Evolutionary conservation across 2,888 invertebrate species (phyloP).

Genomic region (Aethes cnicana): DNA sequence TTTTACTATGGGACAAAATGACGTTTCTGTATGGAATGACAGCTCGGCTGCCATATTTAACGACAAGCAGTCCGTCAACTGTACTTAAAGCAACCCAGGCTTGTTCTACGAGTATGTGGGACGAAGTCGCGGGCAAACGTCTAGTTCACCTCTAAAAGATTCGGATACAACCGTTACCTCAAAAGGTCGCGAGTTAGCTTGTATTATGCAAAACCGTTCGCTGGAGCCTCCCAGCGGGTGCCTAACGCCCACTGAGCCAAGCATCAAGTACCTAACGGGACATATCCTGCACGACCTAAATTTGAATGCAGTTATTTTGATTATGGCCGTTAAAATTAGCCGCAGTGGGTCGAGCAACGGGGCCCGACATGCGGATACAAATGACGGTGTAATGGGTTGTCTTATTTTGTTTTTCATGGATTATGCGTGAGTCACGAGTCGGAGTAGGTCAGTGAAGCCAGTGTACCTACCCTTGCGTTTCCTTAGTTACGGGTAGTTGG

Average conservation of each 20-base stretch:
- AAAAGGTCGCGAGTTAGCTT: neutral
- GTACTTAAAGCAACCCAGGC: too few relatives aligned
- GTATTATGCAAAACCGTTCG: slow-evolving; percentile 8
- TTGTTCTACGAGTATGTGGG: too few relatives aligned
- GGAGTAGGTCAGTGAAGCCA: too few relatives aligned
- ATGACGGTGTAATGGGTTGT: slow-evolving; percentile 6
- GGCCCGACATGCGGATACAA: slow-evolving; percentile 11
- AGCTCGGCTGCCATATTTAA: too few relatives aligned
- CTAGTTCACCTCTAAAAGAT: too few relatives aligned
- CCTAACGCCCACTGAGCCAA: slow-evolving; percentile 32
- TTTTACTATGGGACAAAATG: too few relatives aligned
- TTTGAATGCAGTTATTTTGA: slow-evolving; percentile 33
- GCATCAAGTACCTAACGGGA: slow-evolving; percentile 34
- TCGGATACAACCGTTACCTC: too few relatives aligned
- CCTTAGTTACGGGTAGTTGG: too few relatives aligned
- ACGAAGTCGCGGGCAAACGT: too few relatives aligned
- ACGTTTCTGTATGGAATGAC: too few relatives aligned
- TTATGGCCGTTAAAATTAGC: slow-evolving; percentile 32
- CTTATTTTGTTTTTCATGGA: slow-evolving; percentile 9
- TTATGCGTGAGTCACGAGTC: neutral
- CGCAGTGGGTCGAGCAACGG: slow-evolving; percentile 34
- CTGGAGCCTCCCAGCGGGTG: slow-evolving; percentile 7
- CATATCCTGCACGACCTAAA: slow-evolving; percentile 39
- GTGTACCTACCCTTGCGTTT: too few relatives aligned
- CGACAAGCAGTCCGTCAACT: too few relatives aligned